Evolutionary conservation across 2,797 vertebrate genomes (phyloP), one percentile per base, ranked within the genome.

Genomic region (Ambastaia sidthimunki): DNA sequence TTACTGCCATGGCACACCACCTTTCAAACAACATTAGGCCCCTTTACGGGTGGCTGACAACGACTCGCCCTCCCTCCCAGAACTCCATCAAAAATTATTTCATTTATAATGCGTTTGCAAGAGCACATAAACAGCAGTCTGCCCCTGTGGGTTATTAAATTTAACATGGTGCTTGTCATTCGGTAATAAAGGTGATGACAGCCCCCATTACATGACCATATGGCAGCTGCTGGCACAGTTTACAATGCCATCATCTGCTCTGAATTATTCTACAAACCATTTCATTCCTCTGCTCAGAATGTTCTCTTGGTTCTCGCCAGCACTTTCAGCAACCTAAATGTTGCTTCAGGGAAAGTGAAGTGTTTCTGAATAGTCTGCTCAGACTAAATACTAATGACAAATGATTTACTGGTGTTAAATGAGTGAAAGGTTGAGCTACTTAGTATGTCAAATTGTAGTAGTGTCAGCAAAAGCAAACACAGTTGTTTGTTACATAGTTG

Each of bases 1-100:
- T 85, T 89, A 92, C 83, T 91, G 92, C 93, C 92, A 90, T 90
- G 75, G 80, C 87, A 87, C 83, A 84, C 86, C 87, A 89, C 78
- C 89, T 92, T 92, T 94, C 92, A 95, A 94, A 94, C 87, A 89
- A 94, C 95, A 95, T 96, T 94, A 96, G 85, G 89, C 37, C 82
- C 87, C 85, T 92, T 91, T 92, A 90, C 89, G 87, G 82, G 44
- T 90, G 86, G 88, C 90, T 87, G 90, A 93, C 89, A 90, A 87
- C 82, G 83, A 82, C 50, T 82, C 85, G 78, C 44, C 69, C 60
- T 31, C 31, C 48, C 69, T 19, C 34, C 68, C 57, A 71, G 57
- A 50, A 78, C 69, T 79, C 69, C 77, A 72, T 80, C 78, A 80
- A 75, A 83, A 83, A 81, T 81, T 68, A 80, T 83, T 80, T 83